Base-by-base conservation (phyloP, 2,888 invertebrate species). In the Timema podura region DNA sequence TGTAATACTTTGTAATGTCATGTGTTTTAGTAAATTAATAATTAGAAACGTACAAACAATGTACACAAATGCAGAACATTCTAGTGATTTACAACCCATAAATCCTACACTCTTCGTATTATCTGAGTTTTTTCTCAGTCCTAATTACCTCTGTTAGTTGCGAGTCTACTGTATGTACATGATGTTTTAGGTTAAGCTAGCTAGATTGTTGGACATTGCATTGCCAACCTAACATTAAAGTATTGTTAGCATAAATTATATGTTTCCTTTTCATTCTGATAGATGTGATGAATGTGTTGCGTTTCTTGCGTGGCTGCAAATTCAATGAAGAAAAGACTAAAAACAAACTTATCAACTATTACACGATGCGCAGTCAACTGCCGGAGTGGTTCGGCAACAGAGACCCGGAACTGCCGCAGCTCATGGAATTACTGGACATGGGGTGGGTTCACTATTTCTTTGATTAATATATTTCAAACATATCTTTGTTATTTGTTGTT, bases 381-480 rank as follows among this genome's bases (percentile, higher is more conserved):
- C 81, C 85, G 0, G 87, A 88, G 77, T 89, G 89, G 89, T 90
- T 86, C 76, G 71, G 77, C 44, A 83, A 86, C 74, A 81, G 89
- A 71, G 83, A 89, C 81, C 88, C 89, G 0, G 78, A 80, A 54
- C 75, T 84, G 44, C 83, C 85, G 5, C 83, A 85, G 78, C 78
- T 89, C 15, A 83, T 85, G 75, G 86, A 87, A 71, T 77, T 89
- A 9, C 79, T 87, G 0, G 78, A 83, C 54, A 73, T 87, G 6
- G 89, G 89, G 82, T 82, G 77, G 76, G 72, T 65, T 30, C 30
- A 30, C 30, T 2, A 30, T 2, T 30, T 30, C 30, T 30, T 30
- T 30, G 30, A 30, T 30, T 30, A n/a, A n/a, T n/a, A 30, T 30
- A 1, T 30, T 30, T 30, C 30, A 30, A 30, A 30, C 30, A 30